Evolutionary conservation across 2,888 invertebrate genomes (phyloP).

Genomic region (Heliconius ethilla): DNA sequence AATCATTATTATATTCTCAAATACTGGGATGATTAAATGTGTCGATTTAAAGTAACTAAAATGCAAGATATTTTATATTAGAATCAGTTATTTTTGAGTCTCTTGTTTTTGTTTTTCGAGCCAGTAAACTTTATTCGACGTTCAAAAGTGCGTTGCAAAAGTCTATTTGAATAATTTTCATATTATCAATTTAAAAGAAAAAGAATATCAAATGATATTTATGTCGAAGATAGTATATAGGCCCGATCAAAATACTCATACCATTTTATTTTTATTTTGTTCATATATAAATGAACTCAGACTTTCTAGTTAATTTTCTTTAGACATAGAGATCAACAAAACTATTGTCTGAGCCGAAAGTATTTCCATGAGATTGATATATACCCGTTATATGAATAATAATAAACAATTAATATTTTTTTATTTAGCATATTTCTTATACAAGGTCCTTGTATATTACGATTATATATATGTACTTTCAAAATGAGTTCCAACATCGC

Average conservation of each 20-base stretch:
- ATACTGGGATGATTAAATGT: too few species aligned
- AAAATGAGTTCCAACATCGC: constrained; percentile 50
- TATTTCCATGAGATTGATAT: neutral
- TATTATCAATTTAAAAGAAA: neutral
- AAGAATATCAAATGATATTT: too few species aligned
- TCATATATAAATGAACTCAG: too few species aligned
- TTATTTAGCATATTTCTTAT: neutral
- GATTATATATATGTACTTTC: neutral
- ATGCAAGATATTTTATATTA: neutral
- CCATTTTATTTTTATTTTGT: too few species aligned
- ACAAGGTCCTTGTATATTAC: neutral
- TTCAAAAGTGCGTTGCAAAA: neutral
- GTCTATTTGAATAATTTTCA: neutral
- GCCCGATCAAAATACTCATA: too few species aligned
- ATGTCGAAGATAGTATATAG: too few species aligned
- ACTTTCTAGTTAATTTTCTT: too few species aligned
- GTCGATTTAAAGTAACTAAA: too few species aligned
- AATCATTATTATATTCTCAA: too few species aligned
- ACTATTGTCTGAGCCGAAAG: neutral
- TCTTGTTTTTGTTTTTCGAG: neutral
- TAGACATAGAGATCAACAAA: neutral
- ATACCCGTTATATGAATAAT: neutral
- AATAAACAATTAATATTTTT: neutral
- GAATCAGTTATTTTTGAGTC: neutral
- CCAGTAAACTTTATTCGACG: neutral